Percentiles rank a stretch among this genome's conserved stretches.
Conservation (phyloP, 2,888 invertebrate species). For the Biston stratarius region DNA sequence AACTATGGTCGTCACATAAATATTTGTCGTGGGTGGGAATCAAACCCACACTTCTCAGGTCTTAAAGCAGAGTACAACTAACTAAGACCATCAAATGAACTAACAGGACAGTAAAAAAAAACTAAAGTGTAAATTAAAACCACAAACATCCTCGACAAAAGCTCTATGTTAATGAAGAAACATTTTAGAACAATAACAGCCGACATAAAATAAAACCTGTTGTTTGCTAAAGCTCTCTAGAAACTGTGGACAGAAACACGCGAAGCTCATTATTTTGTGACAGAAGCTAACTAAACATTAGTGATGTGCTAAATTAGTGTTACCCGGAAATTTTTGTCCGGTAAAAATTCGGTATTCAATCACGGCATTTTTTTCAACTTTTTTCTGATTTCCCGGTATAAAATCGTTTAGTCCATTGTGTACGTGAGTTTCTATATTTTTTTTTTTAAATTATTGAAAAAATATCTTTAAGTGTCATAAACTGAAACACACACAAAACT, state of each 20-base stretch:
- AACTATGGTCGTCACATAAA: too few species aligned
- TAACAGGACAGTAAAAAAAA: too few species aligned
- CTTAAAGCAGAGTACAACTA: too few species aligned
- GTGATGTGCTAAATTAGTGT: slow-evolving; percentile 36
- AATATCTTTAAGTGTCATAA: too few species aligned
- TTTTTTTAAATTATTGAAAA: too few species aligned
- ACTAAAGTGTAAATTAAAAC: neutral
- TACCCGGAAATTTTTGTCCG: slow-evolving; percentile 13
- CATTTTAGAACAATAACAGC: neutral
- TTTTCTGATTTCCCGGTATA: neutral
- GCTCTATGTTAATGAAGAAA: slow-evolving; percentile 6
- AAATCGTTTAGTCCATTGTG: too few species aligned
- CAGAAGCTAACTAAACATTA: slow-evolving; percentile 23
- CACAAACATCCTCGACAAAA: neutral
- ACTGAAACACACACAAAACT: too few species aligned
- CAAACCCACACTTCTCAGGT: too few species aligned
- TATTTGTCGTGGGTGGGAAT: too few species aligned
- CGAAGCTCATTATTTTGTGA: slow-evolving; percentile 29
- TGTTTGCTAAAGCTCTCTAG: slow-evolving; percentile 25
- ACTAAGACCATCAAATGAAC: too few species aligned
- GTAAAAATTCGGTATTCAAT: neutral
- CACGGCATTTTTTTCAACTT: neutral
- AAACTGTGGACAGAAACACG: slow-evolving; percentile 18
- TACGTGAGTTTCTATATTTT: too few species aligned
- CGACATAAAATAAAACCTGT: slow-evolving; percentile 16